Evolutionary conservation across 2,888 invertebrate genomes (phyloP), one percentile per base, ranked within the genome.

Genomic region (Lycaena phlaeas): DNA sequence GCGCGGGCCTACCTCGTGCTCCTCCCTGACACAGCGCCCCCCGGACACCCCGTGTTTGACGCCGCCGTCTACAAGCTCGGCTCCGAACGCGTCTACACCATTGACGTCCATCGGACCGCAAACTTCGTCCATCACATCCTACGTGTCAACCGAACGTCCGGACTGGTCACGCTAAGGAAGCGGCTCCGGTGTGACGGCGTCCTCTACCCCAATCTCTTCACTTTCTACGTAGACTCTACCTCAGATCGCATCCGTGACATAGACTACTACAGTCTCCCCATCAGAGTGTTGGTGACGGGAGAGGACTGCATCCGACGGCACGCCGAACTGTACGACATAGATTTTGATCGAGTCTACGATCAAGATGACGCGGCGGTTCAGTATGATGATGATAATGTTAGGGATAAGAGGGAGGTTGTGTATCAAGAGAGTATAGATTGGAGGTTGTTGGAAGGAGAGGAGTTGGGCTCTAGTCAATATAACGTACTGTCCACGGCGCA

Each of bases 151-250:
- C 87, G 88, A 41, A 89, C 89, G 57, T 89, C 87, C 48, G 95
- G 94, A 10, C 87, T 90, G 50, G 91, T 94, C 42, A 88, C 88
- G n/a, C 77, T 95, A 26, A 87, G 89, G 50, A 90, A 90, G 57
- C 86, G 86, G 40, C 77, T 95, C 9, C 87, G 90, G 61, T 95
- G 95, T 71, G 91, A 93, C 58, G 94, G 94, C 46, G 86, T 93
- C 22, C 90, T 90, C 51, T 94, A 95, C 63, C 94, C 95, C 0
- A 92, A 92, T 58, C 86, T 95, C 41, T 94, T 95, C 68, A 94
- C 94, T 3, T 88, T 94, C 62, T 93, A 94, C 70, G 90, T 95
- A 45, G 95, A 95, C 66, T 95, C 95, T 25, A 92, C 92, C 38
- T 92, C 94, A 47, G 92, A 91, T 56, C 84, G 92, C 40, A 82